These are phyloP conservation scores for Ranitomeya imitator DNA, from an alignment of 2,113 vertebrate species.

Conservation along the genomic window DNA sequence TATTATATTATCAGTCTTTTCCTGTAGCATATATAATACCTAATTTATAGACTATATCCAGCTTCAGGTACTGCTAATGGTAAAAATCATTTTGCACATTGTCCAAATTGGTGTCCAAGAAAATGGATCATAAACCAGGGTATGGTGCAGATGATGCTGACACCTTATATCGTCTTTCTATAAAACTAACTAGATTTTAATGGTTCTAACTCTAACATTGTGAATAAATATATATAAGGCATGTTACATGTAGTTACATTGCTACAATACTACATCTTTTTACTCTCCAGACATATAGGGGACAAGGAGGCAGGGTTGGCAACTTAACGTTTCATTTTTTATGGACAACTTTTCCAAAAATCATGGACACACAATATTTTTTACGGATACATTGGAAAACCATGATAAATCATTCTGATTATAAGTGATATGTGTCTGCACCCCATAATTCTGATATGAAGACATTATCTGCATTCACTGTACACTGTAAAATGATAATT, in stretches of 20 bases:
- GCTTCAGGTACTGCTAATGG: not conserved
- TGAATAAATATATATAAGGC: not conserved
- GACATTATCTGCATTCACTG: no score
- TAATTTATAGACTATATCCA: not conserved
- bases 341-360: no score
- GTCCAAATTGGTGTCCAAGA: not conserved
- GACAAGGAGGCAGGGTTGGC: no score
- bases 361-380: no score
- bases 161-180: not conserved
- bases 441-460: no score
- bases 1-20: not conserved
- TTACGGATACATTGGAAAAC: no score
- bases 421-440: no score
- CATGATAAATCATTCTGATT: no score
- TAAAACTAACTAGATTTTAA: not conserved
- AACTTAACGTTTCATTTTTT: no score
- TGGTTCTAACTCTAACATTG: not conserved
- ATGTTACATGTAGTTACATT: not conserved
- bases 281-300: no score
- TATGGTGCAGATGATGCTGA: not conserved
- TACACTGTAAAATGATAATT: no score
- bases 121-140: not conserved
- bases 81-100: not conserved
- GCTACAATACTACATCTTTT: no score
- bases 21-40: not conserved